Percentiles rank a stretch among this genome's conserved stretches.
phyloP scores from a whole-genome alignment of 2,797 vertebrate species.

The Aviceda cuculoides region DNA sequence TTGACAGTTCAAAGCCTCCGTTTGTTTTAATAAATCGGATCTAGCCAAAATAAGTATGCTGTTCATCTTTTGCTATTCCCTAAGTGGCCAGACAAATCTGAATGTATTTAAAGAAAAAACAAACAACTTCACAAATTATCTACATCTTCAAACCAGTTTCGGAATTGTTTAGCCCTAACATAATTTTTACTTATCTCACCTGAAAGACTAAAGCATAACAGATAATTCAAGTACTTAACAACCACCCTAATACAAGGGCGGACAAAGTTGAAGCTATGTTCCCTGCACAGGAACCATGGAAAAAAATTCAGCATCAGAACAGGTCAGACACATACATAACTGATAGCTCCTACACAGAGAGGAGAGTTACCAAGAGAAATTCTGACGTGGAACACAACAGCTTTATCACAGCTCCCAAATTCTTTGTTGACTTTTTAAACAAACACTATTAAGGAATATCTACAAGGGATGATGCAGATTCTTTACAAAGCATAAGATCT shows the following conservation, averaged over 20 bases:
- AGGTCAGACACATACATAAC: not conserved
- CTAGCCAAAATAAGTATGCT: not conserved
- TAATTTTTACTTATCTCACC: not conserved
- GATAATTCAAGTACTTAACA: not conserved
- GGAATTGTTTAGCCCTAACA: not conserved
- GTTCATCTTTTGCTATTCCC: not conserved
- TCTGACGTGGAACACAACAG: not conserved
- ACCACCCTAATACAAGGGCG: not conserved
- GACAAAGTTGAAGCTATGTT: not conserved
- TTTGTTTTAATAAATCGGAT: not conserved
- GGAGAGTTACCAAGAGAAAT: not conserved
- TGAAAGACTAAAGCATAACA: not conserved
- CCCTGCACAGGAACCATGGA: not conserved
- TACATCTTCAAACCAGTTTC: not conserved
- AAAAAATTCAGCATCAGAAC: not conserved
- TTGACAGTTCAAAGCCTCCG: not conserved
- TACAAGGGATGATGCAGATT: not conserved
- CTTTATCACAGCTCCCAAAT: not conserved
- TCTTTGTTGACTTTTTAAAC: not conserved
- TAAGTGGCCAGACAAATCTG: not conserved
- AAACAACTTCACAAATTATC: not conserved
- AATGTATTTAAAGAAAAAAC: not conserved
- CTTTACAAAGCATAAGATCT: not conserved
- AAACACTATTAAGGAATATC: not conserved
- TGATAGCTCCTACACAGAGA: accelerated